phyloP scores from a whole-genome alignment of 1,140 invertebrate species.

The Gryllus bimaculatus region DNA sequence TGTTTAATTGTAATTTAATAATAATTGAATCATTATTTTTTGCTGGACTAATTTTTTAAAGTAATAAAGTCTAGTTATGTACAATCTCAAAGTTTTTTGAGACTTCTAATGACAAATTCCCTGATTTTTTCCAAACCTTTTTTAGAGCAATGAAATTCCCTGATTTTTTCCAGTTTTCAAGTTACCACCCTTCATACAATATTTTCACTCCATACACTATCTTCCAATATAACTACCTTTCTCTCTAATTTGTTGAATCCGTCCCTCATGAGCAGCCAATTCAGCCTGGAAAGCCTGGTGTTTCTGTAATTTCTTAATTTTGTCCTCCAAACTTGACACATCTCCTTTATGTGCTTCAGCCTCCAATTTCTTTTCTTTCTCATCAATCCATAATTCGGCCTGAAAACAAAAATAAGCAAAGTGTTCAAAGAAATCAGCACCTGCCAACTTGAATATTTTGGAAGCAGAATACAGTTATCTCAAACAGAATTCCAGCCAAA shows the following conservation, averaged over 20 bases:
- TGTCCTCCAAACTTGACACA: constrained; percentile 68
- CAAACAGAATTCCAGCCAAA: not conserved
- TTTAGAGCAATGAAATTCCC: no score
- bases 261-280: constrained; percentile 75
- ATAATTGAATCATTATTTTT: no score
- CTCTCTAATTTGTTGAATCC: constrained; percentile 72
- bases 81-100: no score
- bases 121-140: no score
- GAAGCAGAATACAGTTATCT: not conserved
- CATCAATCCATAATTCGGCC: constrained; percentile 84
- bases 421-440: not conserved
- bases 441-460: not conserved
- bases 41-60: no score
- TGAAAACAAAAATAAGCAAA: constrained; percentile 25
- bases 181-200: not conserved
- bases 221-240: constrained; percentile 36
- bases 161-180: no score
- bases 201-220: not conserved
- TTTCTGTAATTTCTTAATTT: constrained; percentile 94
- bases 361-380: constrained; percentile 83
- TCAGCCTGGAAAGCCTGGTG: constrained; percentile 97
- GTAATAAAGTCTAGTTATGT: no score
- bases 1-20: no score
- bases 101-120: no score
- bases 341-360: constrained; percentile 57